Evolutionary conservation across 1,140 invertebrate species (phyloP).

Genomic region (Druon quercuslanigerum): DNA sequence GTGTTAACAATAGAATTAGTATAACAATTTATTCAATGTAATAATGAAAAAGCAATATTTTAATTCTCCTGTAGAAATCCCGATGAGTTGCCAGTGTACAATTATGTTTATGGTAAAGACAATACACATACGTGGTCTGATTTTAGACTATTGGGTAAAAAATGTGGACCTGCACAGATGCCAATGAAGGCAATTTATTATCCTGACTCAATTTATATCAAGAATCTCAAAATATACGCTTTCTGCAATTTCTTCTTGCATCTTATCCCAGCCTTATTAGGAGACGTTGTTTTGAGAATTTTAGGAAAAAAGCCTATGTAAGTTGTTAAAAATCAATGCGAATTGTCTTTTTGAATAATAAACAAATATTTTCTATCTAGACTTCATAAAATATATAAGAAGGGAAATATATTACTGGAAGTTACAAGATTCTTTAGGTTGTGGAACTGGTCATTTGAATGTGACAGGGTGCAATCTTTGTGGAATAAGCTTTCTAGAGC

Average conservation of each 20-base stretch:
- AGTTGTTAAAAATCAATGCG: slow-evolving; percentile 39
- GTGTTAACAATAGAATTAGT: neutral
- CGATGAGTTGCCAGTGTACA: slow-evolving; percentile 79
- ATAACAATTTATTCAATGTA: neutral
- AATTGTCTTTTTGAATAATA: neutral
- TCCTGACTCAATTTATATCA: slow-evolving; percentile 75
- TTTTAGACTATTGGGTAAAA: slow-evolving; percentile 74
- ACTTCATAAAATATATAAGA: slow-evolving; percentile 38
- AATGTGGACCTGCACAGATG: slow-evolving; percentile 74
- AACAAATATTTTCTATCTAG: slow-evolving; percentile 34
- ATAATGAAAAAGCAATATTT: neutral
- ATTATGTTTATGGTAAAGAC: slow-evolving; percentile 82
- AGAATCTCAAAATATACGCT: slow-evolving; percentile 73
- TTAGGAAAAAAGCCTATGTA: slow-evolving; percentile 80
- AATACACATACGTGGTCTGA: slow-evolving; percentile 80
- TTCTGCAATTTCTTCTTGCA: slow-evolving; percentile 78
- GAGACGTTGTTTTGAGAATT: slow-evolving; percentile 76
- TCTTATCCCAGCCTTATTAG: slow-evolving; percentile 78
- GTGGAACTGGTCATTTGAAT: slow-evolving; percentile 42
- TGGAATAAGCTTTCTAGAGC: slow-evolving; percentile 34
- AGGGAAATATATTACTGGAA: slow-evolving; percentile 33
- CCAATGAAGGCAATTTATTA: slow-evolving; percentile 78
- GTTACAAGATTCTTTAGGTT: slow-evolving; percentile 40
- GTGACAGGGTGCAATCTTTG: slow-evolving; percentile 1
- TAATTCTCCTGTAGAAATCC: slow-evolving; percentile 52